phyloP scores from a whole-genome alignment of 2,113 vertebrate species.

The Eidolon helvum region DNA sequence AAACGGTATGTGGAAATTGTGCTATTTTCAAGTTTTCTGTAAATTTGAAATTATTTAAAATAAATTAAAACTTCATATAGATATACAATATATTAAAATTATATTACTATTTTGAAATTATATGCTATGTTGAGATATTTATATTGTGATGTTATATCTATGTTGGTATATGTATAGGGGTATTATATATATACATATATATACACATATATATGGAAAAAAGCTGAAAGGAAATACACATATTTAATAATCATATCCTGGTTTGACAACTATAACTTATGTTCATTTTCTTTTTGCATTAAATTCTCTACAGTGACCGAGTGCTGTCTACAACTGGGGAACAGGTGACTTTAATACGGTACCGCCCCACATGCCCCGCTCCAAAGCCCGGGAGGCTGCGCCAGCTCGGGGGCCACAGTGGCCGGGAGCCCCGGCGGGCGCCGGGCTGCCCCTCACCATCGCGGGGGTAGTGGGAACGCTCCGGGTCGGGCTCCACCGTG shows the following conservation, averaged over 20 bases:
- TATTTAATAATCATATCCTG: not conserved
- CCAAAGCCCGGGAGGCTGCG: not conserved
- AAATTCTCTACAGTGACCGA: not conserved
- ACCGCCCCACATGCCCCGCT: too few relatives aligned
- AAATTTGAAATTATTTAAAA: not conserved
- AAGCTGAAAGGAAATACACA: not conserved
- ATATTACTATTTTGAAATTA: not conserved
- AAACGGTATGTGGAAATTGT: rapidly evolving
- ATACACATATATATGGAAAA: too few relatives aligned
- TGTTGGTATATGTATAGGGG: not conserved
- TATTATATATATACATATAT: not conserved
- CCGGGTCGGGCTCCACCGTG: slow-evolving; percentile 89
- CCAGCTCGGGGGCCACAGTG: rapidly evolving
- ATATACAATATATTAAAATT: not conserved
- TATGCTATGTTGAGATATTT: not conserved
- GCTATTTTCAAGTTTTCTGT: not conserved
- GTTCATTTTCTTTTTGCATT: not conserved
- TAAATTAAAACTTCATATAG: not conserved
- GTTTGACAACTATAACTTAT: not conserved
- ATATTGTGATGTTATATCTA: not conserved
- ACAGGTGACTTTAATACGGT: too few relatives aligned
- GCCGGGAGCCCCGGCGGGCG: not conserved
- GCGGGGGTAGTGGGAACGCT: slow-evolving; percentile 91
- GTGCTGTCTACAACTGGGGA: not conserved
- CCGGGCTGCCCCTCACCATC: slow-evolving; percentile 81